These are phyloP conservation scores for Silurus glanis DNA, from an alignment of 2,113 vertebrate species.

Conservation along the genomic window DNA sequence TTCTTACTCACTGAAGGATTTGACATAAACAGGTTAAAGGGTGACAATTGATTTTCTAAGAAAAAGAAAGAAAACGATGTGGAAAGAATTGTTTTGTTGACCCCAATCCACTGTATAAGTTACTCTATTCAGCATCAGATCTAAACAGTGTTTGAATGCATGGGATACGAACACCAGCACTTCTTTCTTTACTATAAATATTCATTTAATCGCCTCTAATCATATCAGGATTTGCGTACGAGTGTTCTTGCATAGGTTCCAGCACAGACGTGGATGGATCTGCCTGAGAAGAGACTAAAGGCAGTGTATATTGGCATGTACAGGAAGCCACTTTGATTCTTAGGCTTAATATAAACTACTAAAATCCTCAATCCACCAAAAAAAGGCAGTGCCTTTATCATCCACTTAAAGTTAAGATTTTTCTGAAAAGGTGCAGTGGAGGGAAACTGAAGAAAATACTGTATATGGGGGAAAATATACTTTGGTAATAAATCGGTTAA, in stretches of 20 bases:
- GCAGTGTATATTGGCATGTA: conserved; percentile 34
- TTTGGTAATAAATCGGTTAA: background rate
- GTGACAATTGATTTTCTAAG: background rate
- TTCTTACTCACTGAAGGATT: background rate
- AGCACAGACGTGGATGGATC: conserved; percentile 21
- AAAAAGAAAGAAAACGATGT: background rate
- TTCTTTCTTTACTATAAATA: conserved; percentile 2
- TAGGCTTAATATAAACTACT: background rate
- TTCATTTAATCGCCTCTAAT: background rate
- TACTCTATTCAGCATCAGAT: background rate
- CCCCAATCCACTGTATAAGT: background rate
- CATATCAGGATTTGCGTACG: conserved; percentile 19
- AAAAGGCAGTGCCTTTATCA: background rate
- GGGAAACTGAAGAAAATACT: background rate
- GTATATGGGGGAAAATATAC: background rate
- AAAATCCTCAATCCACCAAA: background rate
- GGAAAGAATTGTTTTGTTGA: background rate
- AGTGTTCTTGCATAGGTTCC: conserved; percentile 55
- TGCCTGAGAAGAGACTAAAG: conserved; percentile 36
- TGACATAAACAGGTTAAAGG: background rate
- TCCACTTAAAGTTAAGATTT: background rate
- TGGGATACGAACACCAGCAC: background rate
- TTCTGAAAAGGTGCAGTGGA: background rate
- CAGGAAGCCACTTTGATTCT: background rate
- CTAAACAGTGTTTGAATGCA: background rate